Conservation (phyloP, 2,797 vertebrate genomes). For the Morelia viridis region DNA sequence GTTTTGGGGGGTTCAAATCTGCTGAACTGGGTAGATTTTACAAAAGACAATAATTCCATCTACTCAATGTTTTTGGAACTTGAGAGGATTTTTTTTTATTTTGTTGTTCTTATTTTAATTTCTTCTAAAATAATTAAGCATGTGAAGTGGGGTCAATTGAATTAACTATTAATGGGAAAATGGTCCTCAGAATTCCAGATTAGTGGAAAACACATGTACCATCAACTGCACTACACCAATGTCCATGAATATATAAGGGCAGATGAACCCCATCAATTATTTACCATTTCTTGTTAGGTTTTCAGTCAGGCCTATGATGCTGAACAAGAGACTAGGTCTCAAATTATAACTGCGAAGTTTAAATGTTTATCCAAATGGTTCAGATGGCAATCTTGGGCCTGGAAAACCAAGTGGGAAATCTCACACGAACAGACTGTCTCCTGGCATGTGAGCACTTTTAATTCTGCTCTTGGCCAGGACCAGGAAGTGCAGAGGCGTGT, state of each 20-base stretch:
- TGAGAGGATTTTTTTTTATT: not conserved
- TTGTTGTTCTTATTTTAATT: not conserved
- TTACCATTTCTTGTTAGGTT: not conserved
- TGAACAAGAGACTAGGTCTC: not conserved
- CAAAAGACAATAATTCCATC: not conserved
- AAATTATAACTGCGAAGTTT: not conserved
- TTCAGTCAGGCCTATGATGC: not conserved
- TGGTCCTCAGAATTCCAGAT: not conserved
- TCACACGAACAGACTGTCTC: conserved; percentile 40
- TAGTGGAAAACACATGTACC: not conserved
- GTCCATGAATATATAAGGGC: not conserved
- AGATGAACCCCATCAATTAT: not conserved
- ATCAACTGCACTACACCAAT: not conserved
- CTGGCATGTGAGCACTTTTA: conserved; percentile 47
- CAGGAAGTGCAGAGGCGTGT: conserved; percentile 48
- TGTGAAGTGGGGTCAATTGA: not conserved
- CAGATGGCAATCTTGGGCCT: conserved; percentile 34
- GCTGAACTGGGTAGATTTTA: conserved; percentile 1
- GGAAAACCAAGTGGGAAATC: conserved; percentile 21
- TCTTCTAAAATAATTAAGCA: not conserved
- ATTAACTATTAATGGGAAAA: not conserved
- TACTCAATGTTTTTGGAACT: not conserved
- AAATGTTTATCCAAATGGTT: conserved; percentile 4
- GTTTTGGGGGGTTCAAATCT: not conserved
- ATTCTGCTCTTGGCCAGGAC: conserved; percentile 45